A percentile compares a stretch with the other conserved stretches of the same genome.
These are phyloP conservation scores for Suillia variegata DNA, from an alignment of 2,888 invertebrate genomes.

Conservation along the genomic window DNA sequence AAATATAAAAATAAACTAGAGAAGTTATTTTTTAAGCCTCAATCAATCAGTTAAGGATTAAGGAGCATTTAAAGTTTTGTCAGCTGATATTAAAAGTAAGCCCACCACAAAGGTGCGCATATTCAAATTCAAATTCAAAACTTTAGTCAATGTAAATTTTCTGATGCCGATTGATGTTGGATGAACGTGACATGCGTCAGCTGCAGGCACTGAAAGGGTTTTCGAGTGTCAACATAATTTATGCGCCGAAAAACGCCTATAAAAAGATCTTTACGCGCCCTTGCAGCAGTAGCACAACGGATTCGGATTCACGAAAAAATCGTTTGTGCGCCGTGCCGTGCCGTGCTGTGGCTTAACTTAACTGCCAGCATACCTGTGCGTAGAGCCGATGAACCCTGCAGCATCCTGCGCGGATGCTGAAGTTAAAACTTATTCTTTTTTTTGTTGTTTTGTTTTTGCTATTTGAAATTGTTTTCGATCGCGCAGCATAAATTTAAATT, in stretches of 20 bases:
- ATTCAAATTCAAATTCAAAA: neutral
- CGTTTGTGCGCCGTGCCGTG: neutral
- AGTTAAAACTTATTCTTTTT: neutral
- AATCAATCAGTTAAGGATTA: slow-evolving; percentile 8
- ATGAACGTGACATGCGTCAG: slow-evolving; percentile 49
- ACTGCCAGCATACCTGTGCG: neutral
- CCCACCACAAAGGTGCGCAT: neutral
- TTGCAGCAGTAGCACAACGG: too few species aligned
- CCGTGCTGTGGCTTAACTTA: neutral
- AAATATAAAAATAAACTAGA: too few species aligned
- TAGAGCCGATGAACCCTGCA: slow-evolving; percentile 23
- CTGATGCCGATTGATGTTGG: slow-evolving; percentile 48
- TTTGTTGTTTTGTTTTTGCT: slow-evolving; percentile 26
- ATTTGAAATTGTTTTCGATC: slow-evolving; percentile 19
- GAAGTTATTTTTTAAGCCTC: neutral
- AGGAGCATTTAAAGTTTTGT: slow-evolving; percentile 1
- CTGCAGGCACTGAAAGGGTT: slow-evolving; percentile 36
- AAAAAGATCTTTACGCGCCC: slow-evolving; percentile 1
- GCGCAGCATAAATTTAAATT: slow-evolving; percentile 52
- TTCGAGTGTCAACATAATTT: slow-evolving; percentile 43
- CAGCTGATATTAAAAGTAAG: neutral
- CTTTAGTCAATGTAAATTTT: slow-evolving; percentile 28
- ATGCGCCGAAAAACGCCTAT: slow-evolving; percentile 55
- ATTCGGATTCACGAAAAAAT: too few species aligned
- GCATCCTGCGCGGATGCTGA: neutral